Percentiles rank a stretch among this genome's conserved stretches.
Evolutionary conservation across 2,113 vertebrate species (phyloP).

Genomic region (Alectura lathami): DNA sequence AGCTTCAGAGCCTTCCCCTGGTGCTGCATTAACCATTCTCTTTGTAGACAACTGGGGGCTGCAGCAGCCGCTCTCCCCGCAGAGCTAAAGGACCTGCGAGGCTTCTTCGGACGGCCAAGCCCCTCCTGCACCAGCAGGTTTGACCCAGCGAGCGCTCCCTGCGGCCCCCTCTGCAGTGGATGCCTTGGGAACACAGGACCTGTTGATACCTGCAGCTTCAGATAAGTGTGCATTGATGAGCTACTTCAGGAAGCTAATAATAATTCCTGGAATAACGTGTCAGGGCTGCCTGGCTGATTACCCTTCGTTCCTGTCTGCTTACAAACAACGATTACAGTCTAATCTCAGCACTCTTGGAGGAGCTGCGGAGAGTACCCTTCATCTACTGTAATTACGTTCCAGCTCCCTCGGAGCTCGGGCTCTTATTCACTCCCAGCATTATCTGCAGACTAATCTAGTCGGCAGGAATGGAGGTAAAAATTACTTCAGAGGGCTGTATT

Average conservation of each 20-base stretch:
- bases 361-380: constrained; percentile 64
- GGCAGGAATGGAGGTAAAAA: constrained; percentile 54
- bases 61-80: neutral
- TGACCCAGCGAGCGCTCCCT: neutral
- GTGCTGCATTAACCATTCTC: neutral
- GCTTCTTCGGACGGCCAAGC: fast-evolving
- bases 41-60: neutral
- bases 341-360: constrained; percentile 74
- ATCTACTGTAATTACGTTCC: constrained; percentile 66
- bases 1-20: neutral
- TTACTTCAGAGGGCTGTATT: constrained; percentile 20
- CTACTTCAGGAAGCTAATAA: constrained; percentile 61
- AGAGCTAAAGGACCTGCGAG: neutral
- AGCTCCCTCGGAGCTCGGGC: constrained; percentile 56
- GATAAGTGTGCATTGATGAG: neutral
- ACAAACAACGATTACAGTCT: constrained; percentile 77
- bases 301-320: constrained; percentile 73
- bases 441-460: constrained; percentile 56
- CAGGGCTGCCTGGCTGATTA: constrained; percentile 69
- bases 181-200: neutral
- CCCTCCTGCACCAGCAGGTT: neutral
- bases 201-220: constrained; percentile 37
- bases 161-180: fast-evolving
- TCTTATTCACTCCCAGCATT: constrained; percentile 58
- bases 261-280: constrained; percentile 65